Conservation (phyloP, 2,888 invertebrate genomes). For the Doris montereyensis region DNA sequence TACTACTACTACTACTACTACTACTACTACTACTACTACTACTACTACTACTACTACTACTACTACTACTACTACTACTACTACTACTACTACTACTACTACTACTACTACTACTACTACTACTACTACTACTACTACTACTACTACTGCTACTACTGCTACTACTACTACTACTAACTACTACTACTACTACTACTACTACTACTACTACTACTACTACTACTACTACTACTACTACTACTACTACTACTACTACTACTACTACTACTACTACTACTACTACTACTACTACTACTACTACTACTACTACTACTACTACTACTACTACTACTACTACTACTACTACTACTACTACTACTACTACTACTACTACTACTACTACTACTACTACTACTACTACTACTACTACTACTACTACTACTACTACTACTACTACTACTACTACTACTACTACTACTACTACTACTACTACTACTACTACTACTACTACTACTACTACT, state of each 20-base stretch:
- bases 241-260: conserved; percentile 26
- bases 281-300: background rate
- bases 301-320: background rate
- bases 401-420: background rate
- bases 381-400: background rate
- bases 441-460: conserved; percentile 20
- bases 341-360: background rate
- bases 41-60: conserved; percentile 20
- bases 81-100: conserved; percentile 16
- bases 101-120: conserved; percentile 7
- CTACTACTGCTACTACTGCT: conserved; percentile 25
- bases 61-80: conserved; percentile 20
- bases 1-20: background rate
- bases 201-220: conserved; percentile 26
- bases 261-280: background rate
- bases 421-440: background rate
- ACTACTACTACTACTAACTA: too few relatives aligned
- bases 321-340: background rate
- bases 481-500: conserved; percentile 20
- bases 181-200: background rate
- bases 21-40: conserved; percentile 3
- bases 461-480: conserved; percentile 20
- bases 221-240: background rate
- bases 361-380: background rate
- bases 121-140: conserved; percentile 13